Conservation (phyloP, 1,140 invertebrate species). For the Papilio polytes region DNA sequence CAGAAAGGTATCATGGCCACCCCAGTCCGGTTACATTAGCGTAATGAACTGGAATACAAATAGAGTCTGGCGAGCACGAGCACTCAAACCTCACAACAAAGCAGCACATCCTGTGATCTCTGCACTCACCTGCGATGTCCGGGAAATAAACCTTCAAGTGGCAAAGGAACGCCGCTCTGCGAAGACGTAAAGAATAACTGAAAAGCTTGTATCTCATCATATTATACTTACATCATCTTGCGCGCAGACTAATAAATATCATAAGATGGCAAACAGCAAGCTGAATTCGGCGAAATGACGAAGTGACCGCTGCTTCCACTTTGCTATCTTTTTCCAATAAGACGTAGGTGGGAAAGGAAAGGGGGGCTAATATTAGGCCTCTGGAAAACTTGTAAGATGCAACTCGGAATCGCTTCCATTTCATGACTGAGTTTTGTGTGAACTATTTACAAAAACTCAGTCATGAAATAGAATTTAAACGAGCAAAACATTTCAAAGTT, state of each 20-base stretch:
- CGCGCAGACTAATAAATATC: too few species aligned
- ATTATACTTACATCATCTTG: neutral
- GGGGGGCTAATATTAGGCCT: too few species aligned
- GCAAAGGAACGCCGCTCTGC: neutral
- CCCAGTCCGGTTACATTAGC: slow-evolving; percentile 41
- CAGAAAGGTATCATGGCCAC: neutral
- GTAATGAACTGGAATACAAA: slow-evolving; percentile 46
- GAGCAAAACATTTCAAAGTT: neutral
- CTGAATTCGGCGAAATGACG: too few species aligned
- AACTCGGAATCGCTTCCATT: too few species aligned
- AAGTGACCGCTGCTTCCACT: too few species aligned
- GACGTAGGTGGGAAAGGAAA: too few species aligned
- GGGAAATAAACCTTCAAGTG: neutral
- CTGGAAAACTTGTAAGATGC: too few species aligned
- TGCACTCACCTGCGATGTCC: neutral
- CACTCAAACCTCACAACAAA: slow-evolving; percentile 33
- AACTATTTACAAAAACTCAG: neutral
- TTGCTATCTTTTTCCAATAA: too few species aligned
- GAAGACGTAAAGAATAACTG: neutral
- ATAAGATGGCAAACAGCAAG: too few species aligned
- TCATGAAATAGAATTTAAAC: too few species aligned
- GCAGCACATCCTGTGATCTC: neutral
- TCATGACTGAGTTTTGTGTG: too few species aligned
- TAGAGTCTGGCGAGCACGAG: neutral
- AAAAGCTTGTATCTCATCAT: neutral